A percentile compares a stretch with the other conserved stretches of the same genome.
These are phyloP conservation scores for Drosophila pectinifera DNA, from an alignment of 1,140 invertebrate genomes.

Conservation along the genomic window DNA sequence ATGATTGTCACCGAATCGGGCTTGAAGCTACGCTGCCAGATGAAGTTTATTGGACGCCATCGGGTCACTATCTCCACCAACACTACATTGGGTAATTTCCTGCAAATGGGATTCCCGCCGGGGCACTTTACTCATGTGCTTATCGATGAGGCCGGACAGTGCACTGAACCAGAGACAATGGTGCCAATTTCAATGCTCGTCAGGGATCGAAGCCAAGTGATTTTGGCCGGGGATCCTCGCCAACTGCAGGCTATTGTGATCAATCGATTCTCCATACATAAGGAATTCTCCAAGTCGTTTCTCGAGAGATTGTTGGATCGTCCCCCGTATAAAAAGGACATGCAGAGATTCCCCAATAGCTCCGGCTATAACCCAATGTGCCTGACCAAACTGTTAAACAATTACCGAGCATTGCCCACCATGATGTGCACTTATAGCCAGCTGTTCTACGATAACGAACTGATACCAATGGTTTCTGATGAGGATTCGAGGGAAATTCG, in stretches of 20 bases:
- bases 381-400: conserved; percentile 90
- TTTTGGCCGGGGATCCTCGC: conserved; percentile 95
- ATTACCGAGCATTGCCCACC: conserved; percentile 92
- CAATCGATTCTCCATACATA: conserved; percentile 87
- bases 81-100: conserved; percentile 89
- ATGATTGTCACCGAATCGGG: conserved; percentile 80
- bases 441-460: conserved; percentile 90
- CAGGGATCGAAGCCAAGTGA: conserved; percentile 88
- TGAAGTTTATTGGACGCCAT: conserved; percentile 88
- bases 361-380: conserved; percentile 88
- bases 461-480: conserved; percentile 76
- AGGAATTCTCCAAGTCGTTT: conserved; percentile 90
- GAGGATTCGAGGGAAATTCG: conserved; percentile 56
- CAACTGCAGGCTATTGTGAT: conserved; percentile 94
- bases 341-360: conserved; percentile 82
- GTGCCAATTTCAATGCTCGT: conserved; percentile 88
- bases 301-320: conserved; percentile 89
- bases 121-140: conserved; percentile 95
- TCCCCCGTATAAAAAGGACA: conserved; percentile 89
- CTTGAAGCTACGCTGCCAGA: conserved; percentile 86
- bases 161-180: conserved; percentile 94
- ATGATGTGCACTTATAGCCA: conserved; percentile 91
- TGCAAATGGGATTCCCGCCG: conserved; percentile 88
- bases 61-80: conserved; percentile 94
- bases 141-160: conserved; percentile 96